Conservation (phyloP, 2,797 vertebrate genomes). For the Falco rusticolus region DNA sequence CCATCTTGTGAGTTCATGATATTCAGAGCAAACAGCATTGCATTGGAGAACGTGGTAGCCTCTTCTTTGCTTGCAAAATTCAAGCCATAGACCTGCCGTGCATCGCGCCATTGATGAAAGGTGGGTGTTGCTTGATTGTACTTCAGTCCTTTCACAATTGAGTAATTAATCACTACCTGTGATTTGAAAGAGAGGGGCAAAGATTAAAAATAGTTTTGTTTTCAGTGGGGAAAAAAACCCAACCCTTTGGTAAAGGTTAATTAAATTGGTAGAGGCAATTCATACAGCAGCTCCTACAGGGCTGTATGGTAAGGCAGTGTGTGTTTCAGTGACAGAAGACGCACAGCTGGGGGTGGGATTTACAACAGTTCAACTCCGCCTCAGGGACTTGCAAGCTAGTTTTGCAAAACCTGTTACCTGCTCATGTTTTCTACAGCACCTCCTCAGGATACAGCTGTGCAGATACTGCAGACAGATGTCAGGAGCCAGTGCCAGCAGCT, state of each 20-base stretch:
- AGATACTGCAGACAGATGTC: conserved; percentile 23
- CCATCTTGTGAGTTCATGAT: conserved; percentile 96
- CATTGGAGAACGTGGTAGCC: conserved; percentile 95
- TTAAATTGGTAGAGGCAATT: background rate
- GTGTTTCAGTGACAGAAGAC: background rate
- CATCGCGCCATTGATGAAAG: conserved; percentile 98
- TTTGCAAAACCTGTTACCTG: conserved; percentile 41
- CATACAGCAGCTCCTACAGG: accelerated
- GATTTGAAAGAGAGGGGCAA: conserved; percentile 46
- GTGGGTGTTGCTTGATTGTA: conserved; percentile 98
- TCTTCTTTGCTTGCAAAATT: conserved; percentile 99
- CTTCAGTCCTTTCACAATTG: conserved; percentile 97
- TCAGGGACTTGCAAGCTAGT: background rate
- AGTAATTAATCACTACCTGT: conserved; percentile 99
- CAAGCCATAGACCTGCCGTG: conserved; percentile 95
- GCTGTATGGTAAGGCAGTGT: background rate
- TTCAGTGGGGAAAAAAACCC: background rate
- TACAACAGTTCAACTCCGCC: background rate
- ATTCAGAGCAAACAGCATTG: conserved; percentile 96
- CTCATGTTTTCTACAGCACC: background rate
- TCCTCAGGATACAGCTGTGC: background rate
- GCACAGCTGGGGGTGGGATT: background rate
- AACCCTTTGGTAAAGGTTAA: background rate
- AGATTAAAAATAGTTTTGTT: background rate
- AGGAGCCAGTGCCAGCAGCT: conserved; percentile 12